Conservation (phyloP, 1,140 invertebrate species). For the Lepeophtheirus salmonis region DNA sequence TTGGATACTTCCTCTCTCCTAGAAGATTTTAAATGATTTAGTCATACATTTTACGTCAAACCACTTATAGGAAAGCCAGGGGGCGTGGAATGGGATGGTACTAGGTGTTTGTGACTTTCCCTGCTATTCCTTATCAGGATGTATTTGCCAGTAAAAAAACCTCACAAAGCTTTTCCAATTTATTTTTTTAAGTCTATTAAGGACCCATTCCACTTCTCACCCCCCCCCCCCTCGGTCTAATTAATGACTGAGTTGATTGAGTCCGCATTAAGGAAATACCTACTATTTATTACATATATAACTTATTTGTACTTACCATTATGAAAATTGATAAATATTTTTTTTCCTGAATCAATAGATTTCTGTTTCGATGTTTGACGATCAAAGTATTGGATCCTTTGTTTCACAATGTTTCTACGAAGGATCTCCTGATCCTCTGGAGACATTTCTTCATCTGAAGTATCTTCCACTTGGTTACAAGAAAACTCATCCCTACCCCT, state of each 20-base stretch:
- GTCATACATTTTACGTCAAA: not conserved
- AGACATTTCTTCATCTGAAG: too few species aligned
- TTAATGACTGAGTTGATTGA: too few species aligned
- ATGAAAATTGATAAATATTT: not conserved
- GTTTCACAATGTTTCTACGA: not conserved
- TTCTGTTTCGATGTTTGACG: not conserved
- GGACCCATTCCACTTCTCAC: too few species aligned
- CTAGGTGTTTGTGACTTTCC: not conserved
- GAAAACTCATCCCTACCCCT: too few species aligned
- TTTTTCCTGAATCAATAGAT: not conserved
- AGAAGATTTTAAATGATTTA: not conserved
- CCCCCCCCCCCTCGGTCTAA: too few species aligned
- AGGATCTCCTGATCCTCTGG: not conserved
- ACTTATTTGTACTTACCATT: not conserved
- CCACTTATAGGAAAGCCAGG: not conserved
- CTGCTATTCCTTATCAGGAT: too few species aligned
- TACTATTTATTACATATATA: not conserved
- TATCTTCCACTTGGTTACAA: too few species aligned
- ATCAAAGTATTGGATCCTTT: not conserved
- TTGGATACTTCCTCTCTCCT: not conserved
- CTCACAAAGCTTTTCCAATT: too few species aligned
- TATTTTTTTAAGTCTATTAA: too few species aligned
- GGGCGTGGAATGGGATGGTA: not conserved
- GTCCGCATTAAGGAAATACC: not conserved
- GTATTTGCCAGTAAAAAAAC: too few species aligned